Percentiles rank a stretch among this genome's conserved stretches.
Conservation (phyloP, 2,797 vertebrate species). For the Eurystomus glaucurus region DNA sequence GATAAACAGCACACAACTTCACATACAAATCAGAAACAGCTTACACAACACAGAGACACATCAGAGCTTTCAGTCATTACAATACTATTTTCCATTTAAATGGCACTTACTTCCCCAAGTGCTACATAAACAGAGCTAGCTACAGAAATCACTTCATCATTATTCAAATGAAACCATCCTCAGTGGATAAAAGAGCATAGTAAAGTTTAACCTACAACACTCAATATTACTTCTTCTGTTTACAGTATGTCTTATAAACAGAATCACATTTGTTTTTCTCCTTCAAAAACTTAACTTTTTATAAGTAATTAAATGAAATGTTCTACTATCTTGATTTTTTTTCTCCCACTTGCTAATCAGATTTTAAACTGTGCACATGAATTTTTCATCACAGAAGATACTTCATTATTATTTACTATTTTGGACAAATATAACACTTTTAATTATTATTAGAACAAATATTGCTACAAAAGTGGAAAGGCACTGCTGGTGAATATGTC, state of each 20-base stretch:
- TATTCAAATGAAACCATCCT: neutral
- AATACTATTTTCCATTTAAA: conserved; percentile 20
- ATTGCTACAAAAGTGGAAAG: neutral
- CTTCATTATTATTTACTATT: neutral
- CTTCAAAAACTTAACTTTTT: neutral
- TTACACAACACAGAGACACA: neutral
- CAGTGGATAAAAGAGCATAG: neutral
- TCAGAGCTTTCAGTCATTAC: neutral
- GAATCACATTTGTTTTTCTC: neutral
- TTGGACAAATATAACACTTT: neutral
- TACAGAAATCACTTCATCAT: neutral
- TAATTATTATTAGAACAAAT: neutral
- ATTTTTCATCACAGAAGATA: neutral
- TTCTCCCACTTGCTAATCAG: neutral
- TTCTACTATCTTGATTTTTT: neutral
- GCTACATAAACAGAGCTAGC: neutral
- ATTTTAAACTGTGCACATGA: neutral
- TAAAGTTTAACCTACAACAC: neutral
- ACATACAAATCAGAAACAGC: neutral
- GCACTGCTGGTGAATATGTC: neutral
- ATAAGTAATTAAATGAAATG: neutral
- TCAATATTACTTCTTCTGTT: neutral
- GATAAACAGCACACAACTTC: neutral
- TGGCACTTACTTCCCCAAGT: neutral
- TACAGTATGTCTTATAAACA: neutral